Evolutionary conservation across 2,113 vertebrate species (phyloP).

Genomic region (Cepphus grylle): DNA sequence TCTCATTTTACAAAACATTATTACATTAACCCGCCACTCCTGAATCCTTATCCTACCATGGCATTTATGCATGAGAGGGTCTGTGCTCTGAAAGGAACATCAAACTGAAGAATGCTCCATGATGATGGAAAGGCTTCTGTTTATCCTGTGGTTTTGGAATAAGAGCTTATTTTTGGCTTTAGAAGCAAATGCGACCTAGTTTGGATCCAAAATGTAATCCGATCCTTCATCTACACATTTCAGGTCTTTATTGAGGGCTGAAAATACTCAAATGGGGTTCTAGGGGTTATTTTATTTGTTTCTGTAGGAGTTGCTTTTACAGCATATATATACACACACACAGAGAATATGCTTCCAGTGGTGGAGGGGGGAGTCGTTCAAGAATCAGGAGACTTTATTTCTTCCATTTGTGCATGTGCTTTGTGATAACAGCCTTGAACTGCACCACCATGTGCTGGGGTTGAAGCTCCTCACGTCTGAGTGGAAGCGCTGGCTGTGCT

Average conservation of each 20-base stretch:
- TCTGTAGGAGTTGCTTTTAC: neutral
- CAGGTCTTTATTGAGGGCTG: neutral
- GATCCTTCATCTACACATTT: neutral
- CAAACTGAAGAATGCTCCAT: constrained; percentile 54
- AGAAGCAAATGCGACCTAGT: neutral
- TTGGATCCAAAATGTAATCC: constrained; percentile 35
- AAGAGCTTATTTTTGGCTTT: constrained; percentile 50
- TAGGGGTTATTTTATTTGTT: neutral
- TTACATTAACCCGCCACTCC: constrained; percentile 49
- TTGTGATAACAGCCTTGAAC: neutral
- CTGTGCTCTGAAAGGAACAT: constrained; percentile 53
- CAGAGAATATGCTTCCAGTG: neutral
- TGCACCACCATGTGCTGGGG: neutral
- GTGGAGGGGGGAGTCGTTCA: neutral
- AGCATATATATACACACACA: neutral
- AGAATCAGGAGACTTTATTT: neutral
- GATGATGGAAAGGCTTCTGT: constrained; percentile 54
- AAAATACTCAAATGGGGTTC: neutral
- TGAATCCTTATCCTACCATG: constrained; percentile 20
- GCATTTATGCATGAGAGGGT: constrained; percentile 42
- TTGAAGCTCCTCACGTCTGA: neutral
- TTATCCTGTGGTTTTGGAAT: constrained; percentile 17
- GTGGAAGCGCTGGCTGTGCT: neutral
- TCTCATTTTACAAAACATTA: constrained; percentile 55
- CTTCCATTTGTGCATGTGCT: neutral